Base-by-base conservation (phyloP, 1,140 invertebrate genomes). In the Holotrichia oblita region DNA sequence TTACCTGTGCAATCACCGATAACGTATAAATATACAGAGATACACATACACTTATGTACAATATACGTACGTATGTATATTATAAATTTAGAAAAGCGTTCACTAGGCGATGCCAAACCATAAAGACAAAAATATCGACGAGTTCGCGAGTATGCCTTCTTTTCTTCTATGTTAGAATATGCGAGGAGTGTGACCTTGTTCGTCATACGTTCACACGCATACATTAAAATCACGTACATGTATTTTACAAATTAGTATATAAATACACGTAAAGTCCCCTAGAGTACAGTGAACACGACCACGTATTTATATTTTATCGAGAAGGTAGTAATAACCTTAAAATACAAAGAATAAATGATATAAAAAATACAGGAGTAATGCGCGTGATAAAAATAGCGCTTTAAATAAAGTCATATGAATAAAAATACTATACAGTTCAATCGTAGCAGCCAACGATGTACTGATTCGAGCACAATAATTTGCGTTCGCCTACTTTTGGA, bases 91-190 rank as follows among this genome's bases (percentile, higher is more conserved):
- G 61, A 64, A 64, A 22, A 64, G 61, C 61, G 61, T 64, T 64
- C 61, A 64, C 61, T 64, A 64, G 61, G 61, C 61, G 61, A 64
- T 64, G 61, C 61, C 61, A 64, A 64, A 64, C 61, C 61, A 27
- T 64, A 64, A 64, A 64, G 61, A 64, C 61, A 64, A 64, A 64
- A 64, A 64, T 64, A 64, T 64, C 61, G 61, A 64, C 61, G 61
- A 64, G 61, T 64, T 64, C 61, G 61, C 61, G 61, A 64, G 61
- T 64, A 64, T 20, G 61, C 61, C 61, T 64, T 64, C 61, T 64
- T 64, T 64, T 64, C 61, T 64, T 64, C 61, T 64, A 64, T 64
- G 61, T 64, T 64, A 64, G 61, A 64, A 64, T 64, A 64, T 64
- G 61, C 61, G 61, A 64, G 61, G 61, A 64, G 61, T 27, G 61